Evolutionary conservation across 2,888 invertebrate species (phyloP).

Genomic region (Entomobrya proxima): DNA sequence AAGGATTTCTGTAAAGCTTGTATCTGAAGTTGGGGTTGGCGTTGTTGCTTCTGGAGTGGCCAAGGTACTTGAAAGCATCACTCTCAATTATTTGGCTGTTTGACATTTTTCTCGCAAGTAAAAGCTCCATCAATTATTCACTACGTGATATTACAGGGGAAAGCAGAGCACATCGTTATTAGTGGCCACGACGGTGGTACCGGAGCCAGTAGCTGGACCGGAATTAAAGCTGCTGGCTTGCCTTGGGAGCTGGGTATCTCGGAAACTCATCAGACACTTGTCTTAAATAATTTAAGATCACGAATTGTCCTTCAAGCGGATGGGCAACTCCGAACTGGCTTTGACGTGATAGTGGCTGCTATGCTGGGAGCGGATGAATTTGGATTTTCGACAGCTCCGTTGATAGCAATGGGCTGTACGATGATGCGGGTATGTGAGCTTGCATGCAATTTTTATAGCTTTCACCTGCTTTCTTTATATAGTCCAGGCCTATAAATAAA

Average conservation of each 20-base stretch:
- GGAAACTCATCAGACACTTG: slow-evolving; percentile 98
- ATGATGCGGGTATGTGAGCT: slow-evolving; percentile 89
- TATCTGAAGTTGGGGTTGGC: slow-evolving; percentile 98
- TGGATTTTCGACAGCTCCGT: slow-evolving; percentile 98
- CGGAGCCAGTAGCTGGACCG: slow-evolving; percentile 99
- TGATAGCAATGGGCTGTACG: slow-evolving; percentile 98
- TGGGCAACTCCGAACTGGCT: slow-evolving; percentile 95
- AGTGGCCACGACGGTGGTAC: slow-evolving; percentile 99
- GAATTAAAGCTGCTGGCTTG: slow-evolving; percentile 97
- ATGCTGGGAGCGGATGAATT: slow-evolving; percentile 98
- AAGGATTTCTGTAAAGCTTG: slow-evolving; percentile 96
- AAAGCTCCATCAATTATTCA: not conserved
- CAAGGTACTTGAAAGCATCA: slow-evolving; percentile 83
- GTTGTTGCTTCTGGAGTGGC: slow-evolving; percentile 99
- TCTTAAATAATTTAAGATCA: slow-evolving; percentile 93
- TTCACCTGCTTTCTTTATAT: not conserved
- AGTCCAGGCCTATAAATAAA: too few species aligned
- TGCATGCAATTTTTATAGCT: not conserved
- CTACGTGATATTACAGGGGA: slow-evolving; percentile 82
- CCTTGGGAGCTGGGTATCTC: slow-evolving; percentile 99
- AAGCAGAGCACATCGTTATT: slow-evolving; percentile 98
- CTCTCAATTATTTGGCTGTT: not conserved
- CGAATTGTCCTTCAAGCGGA: slow-evolving; percentile 97
- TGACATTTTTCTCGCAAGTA: not conserved
- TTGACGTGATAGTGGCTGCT: slow-evolving; percentile 97